Evolutionary conservation across 2,888 invertebrate genomes (phyloP).

Genomic region (Agrotis clavis): DNA sequence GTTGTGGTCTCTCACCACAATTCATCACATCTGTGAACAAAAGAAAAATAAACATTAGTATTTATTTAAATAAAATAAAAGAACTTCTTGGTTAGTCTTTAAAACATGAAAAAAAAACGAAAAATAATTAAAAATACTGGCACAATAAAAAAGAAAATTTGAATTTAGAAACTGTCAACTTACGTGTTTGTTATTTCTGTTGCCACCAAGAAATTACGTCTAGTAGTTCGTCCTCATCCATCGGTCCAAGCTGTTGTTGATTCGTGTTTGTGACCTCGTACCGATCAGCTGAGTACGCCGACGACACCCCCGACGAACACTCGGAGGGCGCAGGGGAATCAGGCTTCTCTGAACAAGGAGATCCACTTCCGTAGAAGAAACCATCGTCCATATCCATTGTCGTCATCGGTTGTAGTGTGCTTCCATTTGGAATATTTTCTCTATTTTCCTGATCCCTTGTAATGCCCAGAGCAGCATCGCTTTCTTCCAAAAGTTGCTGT

Average conservation of each 20-base stretch:
- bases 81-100: too few relatives aligned
- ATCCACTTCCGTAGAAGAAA: conserved; percentile 87
- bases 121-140: not conserved
- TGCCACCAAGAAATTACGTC: conserved; percentile 97
- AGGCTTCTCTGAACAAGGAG: conserved; percentile 93
- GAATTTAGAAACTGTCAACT: conserved; percentile 65
- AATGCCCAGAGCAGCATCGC: conserved; percentile 92
- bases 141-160: not conserved
- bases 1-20: conserved; percentile 69
- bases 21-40: conserved; percentile 79
- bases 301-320: conserved; percentile 92
- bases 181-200: conserved; percentile 91
- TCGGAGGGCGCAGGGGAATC: conserved; percentile 94
- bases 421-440: conserved; percentile 86
- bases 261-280: conserved; percentile 83
- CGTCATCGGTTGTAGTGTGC: conserved; percentile 83
- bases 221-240: conserved; percentile 97
- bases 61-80: not conserved
- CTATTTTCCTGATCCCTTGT: conserved; percentile 86
- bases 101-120: not conserved
- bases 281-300: conserved; percentile 86
- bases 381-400: conserved; percentile 88
- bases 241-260: conserved; percentile 92
- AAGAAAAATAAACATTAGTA: conserved; percentile 65
- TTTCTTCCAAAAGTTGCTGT: conserved; percentile 94